These are phyloP conservation scores for Plusia festucae DNA, from an alignment of 2,888 invertebrate genomes.

Conservation along the genomic window DNA sequence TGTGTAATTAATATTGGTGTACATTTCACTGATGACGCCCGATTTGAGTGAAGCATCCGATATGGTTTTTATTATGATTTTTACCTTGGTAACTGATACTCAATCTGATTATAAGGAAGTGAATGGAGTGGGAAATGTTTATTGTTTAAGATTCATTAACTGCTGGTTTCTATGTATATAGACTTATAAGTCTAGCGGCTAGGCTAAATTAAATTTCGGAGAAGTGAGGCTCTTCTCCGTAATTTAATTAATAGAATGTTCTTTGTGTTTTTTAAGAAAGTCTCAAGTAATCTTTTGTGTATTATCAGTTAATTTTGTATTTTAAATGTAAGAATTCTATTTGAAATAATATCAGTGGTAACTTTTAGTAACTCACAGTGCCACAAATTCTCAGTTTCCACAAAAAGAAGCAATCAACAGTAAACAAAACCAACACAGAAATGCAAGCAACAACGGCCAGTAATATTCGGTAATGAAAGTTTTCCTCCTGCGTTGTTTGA, in stretches of 20 bases:
- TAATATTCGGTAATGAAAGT: neutral
- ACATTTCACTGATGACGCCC: conserved; percentile 47
- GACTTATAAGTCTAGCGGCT: neutral
- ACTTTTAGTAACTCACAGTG: too few relatives aligned
- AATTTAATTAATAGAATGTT: too few relatives aligned
- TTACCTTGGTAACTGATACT: conserved; percentile 37
- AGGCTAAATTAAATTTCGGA: neutral
- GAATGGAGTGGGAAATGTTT: conserved; percentile 21
- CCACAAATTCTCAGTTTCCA: neutral
- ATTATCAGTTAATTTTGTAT: too few relatives aligned
- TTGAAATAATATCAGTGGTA: too few relatives aligned
- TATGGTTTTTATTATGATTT: conserved; percentile 26
- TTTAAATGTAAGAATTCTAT: too few relatives aligned
- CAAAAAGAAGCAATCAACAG: neutral
- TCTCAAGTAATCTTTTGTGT: too few relatives aligned
- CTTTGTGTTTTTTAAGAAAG: too few relatives aligned
- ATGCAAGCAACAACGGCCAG: conserved; percentile 1
- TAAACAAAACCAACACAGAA: neutral
- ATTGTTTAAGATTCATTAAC: neutral
- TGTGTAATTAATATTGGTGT: conserved; percentile 63
- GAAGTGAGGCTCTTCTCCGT: too few relatives aligned
- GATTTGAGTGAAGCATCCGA: conserved; percentile 35
- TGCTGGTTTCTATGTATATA: neutral
- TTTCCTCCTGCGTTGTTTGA: conserved; percentile 9
- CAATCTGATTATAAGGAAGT: conserved; percentile 33